Base-by-base conservation (phyloP, 2,888 invertebrate species). In the Phortica magna region DNA sequence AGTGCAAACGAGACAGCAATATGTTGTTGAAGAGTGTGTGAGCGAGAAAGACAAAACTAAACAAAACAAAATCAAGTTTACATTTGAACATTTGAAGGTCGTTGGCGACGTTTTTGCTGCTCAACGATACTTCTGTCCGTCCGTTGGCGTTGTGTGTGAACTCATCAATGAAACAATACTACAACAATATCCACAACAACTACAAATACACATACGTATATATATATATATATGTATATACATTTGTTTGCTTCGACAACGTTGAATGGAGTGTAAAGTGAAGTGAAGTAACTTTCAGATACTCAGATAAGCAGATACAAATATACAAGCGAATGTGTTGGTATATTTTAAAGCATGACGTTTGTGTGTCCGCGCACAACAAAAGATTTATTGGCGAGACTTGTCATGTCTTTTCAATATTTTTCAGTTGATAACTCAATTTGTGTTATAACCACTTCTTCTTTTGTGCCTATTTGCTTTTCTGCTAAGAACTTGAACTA, bases 111-210 rank as follows among this genome's bases (percentile, higher is more conserved):
- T 61, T 9, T 61, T 19, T 61, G 17, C 22, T 61, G 61, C 10
- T 22, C 7, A 7, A n/a, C n/a, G n/a, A n/a, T n/a, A n/a, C 53
- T 53, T n/a, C 19, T 61, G 61, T 31, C 31, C 31, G 43, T 6
- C 64, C 59, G 68, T 61, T 75, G 61, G 10, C 61, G 61, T 42
- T 59, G 73, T 81, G 83, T 85, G 88, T 88, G 88, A 88, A 86
- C 89, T 88, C 85, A 86, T 86, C 89, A 86, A 86, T 86, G 88
- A 86, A 86, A 84, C 84, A 85, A 85, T 84, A 83, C 77, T 31
- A 31, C 64, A 68, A 48, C 17, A 68, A 68, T 7, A 67, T 42
- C 42, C 74, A 64, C 65, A 61, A 61, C 3, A 61, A 61, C 9
- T 2, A 61, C 5, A 61, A 61, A n/a, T 17, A 61, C 3, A 59